Base-by-base conservation (phyloP, 2,888 invertebrate genomes). In the Sphinx pinastri region DNA sequence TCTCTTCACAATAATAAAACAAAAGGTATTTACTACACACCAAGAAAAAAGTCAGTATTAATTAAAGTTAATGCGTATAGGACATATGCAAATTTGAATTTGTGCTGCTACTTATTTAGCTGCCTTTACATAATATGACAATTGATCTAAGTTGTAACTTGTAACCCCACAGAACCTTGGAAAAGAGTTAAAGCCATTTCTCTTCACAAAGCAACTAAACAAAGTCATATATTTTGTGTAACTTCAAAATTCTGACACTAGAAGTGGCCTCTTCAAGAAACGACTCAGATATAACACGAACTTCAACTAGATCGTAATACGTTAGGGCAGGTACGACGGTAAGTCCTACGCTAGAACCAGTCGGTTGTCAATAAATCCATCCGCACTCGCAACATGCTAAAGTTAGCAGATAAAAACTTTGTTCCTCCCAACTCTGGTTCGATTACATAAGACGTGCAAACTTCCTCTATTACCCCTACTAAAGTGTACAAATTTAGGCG, bases 341-440 rank as follows among this genome's bases (percentile, higher is more conserved):
- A 19, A 63, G 49, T 55, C 47, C 57, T 38, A 49, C n/a, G 31
- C 75, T 71, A 57, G 70, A 79, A 72, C 73, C 78, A 76, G 79
- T 79, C 81, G 81, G 84, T 84, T 86, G 84, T 85, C 86, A 84
- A 88, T 88, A 85, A 87, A 88, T 87, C 84, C 77, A 79, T 85
- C 81, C 81, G 76, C 81, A 83, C 81, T 84, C 81, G 81, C 82
- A 80, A 85, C 83, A 82, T 81, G 84, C 82, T 79, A 81, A 88
- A 89, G 85, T 88, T 89, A 83, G 83, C 84, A 84, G 88, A 90
- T 90, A 90, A 89, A 90, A 90, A 90, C 87, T 89, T 82, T 87
- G 84, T 88, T 88, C 82, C 84, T 77, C 78, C 80, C 81, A 76
- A 82, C 80, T 78, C 77, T 79, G 86, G 81, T 87, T 87, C 88